Conservation (phyloP, 1,140 invertebrate genomes). For the Drosophila tsacasi region DNA sequence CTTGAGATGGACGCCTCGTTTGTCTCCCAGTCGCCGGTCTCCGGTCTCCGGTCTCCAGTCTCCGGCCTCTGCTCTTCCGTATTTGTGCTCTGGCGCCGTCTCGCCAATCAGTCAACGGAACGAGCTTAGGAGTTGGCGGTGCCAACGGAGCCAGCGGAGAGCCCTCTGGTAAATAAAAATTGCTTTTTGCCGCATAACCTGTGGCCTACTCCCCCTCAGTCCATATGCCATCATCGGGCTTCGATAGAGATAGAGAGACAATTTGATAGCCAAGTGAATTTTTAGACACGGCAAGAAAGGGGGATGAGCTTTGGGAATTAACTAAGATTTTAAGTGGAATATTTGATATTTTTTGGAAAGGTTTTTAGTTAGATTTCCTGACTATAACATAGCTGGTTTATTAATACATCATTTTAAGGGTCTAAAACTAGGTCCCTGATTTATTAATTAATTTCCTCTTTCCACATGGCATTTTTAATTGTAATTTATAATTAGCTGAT, state of each 20-base stretch:
- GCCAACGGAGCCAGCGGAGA: constrained; percentile 14
- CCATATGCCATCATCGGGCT: constrained; percentile 10
- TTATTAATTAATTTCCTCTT: too few species aligned
- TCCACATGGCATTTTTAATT: too few species aligned
- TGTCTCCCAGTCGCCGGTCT: constrained; percentile 30
- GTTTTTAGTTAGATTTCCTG: not conserved
- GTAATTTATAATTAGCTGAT: too few species aligned
- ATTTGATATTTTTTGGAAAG: not conserved
- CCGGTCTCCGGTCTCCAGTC: constrained; percentile 2
- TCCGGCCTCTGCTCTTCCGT: constrained; percentile 14
- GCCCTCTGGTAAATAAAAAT: constrained; percentile 69
- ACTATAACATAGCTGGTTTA: not conserved
- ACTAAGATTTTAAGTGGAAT: not conserved
- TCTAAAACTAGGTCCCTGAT: too few species aligned
- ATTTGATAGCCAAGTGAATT: constrained; percentile 58
- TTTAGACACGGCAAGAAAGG: not conserved
- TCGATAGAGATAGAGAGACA: constrained; percentile 61
- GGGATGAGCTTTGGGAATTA: not conserved
- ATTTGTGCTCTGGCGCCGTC: constrained; percentile 63
- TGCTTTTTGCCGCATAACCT: constrained; percentile 76
- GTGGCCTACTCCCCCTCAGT: constrained; percentile 35
- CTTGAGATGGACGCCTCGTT: constrained; percentile 73
- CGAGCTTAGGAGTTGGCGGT: constrained; percentile 6
- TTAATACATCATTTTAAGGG: not conserved
- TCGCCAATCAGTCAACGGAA: constrained; percentile 69